Evolutionary conservation across 2,888 invertebrate species (phyloP).

Genomic region (Phanerotoma sp.): DNA sequence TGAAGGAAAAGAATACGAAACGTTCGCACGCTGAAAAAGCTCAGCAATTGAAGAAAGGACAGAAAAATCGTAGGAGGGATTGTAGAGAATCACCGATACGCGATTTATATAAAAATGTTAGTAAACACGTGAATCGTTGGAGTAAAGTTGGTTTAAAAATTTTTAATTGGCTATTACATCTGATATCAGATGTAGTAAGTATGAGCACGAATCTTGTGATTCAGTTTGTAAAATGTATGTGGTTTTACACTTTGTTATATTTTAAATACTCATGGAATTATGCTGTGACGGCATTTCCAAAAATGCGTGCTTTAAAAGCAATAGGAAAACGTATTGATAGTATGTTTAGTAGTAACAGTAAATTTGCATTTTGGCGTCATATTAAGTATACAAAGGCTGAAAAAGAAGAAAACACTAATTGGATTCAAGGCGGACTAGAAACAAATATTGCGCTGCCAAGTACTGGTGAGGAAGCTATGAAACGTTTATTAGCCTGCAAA

Average conservation of each 20-base stretch:
- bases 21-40: constrained; percentile 58
- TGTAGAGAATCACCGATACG: constrained; percentile 52
- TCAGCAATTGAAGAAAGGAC: constrained; percentile 60
- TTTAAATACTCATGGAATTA: constrained; percentile 52
- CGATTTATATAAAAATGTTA: constrained; percentile 53
- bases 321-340: constrained; percentile 59
- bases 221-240: constrained; percentile 61
- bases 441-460: constrained; percentile 80
- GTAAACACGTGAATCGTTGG: constrained; percentile 61
- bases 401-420: constrained; percentile 57
- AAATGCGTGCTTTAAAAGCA: constrained; percentile 51
- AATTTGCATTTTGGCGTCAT: constrained; percentile 64
- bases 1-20: constrained; percentile 56
- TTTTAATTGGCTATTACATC: constrained; percentile 74
- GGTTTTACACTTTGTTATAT: constrained; percentile 52
- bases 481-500: constrained; percentile 86
- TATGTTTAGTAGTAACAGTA: constrained; percentile 62
- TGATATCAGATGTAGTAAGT: constrained; percentile 77
- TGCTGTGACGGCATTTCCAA: constrained; percentile 46
- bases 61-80: constrained; percentile 60
- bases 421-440: constrained; percentile 63
- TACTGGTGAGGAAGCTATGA: constrained; percentile 94
- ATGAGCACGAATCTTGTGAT: constrained; percentile 73
- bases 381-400: constrained; percentile 55
- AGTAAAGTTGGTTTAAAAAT: constrained; percentile 63